phyloP scores from a whole-genome alignment of 1,140 invertebrate genomes.

The Hylaeus volcanicus region DNA sequence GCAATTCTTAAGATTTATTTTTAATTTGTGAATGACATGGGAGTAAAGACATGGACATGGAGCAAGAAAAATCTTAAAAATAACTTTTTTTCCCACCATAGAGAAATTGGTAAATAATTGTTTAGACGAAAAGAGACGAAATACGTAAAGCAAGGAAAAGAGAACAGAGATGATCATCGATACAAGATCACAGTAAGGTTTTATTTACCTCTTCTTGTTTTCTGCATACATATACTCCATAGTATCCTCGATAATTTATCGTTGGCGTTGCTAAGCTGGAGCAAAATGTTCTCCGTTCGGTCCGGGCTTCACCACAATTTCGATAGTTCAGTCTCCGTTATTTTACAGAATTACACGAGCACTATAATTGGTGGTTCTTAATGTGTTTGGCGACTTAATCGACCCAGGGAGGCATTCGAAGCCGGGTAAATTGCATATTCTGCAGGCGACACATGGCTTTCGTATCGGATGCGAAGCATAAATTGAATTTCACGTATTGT shows the following conservation, averaged over 20 bases:
- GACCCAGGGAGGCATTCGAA: background rate
- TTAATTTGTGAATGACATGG: too few relatives aligned
- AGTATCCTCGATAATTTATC: background rate
- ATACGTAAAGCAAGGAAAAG: too few relatives aligned
- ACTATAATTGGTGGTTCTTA: background rate
- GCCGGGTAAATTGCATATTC: background rate
- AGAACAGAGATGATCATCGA: too few relatives aligned
- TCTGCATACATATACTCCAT: background rate
- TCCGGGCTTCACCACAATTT: background rate
- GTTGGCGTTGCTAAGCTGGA: background rate
- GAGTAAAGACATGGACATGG: too few relatives aligned
- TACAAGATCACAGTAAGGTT: too few relatives aligned
- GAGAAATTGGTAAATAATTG: too few relatives aligned
- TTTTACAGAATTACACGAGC: background rate
- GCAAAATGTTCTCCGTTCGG: background rate
- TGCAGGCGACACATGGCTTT: background rate
- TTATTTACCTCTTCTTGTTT: too few relatives aligned
- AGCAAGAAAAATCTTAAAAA: too few relatives aligned
- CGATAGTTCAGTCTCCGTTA: background rate
- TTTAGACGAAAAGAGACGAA: too few relatives aligned
- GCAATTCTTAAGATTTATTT: too few relatives aligned
- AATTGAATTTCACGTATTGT: background rate
- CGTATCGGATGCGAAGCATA: background rate
- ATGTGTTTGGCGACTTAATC: conserved; percentile 1
- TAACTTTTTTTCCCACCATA: too few relatives aligned